Evolutionary conservation across 2,113 vertebrate genomes (phyloP), one percentile per base, ranked within the genome.

Genomic region (Tamias sibiricus): DNA sequence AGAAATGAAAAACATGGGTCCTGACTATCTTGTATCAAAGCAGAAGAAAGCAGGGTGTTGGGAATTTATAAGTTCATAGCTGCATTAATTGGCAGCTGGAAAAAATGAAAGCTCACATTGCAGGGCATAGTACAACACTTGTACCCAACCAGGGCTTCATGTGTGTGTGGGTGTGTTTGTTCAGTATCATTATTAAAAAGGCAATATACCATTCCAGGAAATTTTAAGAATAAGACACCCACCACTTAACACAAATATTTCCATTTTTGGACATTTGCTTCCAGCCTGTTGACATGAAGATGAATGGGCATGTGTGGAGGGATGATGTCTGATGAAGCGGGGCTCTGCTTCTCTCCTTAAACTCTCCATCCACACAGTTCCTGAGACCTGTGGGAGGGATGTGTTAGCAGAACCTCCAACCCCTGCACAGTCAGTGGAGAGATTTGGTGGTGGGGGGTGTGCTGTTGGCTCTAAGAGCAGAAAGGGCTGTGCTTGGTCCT

Each of bases 181-280:
- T 22, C 80, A 87, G 42, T 59, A 37, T 87, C 90, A 57, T 57
- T 92, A 90, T 88, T 75, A 44, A 84, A 94, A 96, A 94, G 47
- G 32, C 86, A 94, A 37, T n/a, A 44, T 24, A 35, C 2, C 32
- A 66, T 81, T 62, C 77, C n/a, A 90, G 91, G 77, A 88, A 77
- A 72, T 26, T 54, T 92, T 87, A 95, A 71, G 72, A 40, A 11
- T 69, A 64, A 95, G 71, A 94, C 42, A 94, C 42, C 47, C 22
- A 30, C 81, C n/a, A 84, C 20, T 59, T 77, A 57, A 35, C 35
- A 74, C 24, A 82, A 24, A 94, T 42, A 86, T 90, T 85, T 88
- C 89, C 93, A 82, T 74, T 59, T 96, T 72, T 57, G 93, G 96
- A 19, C 44, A 74, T 57, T 17, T 52, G 59, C 59, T 77, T 66